A percentile compares a stretch with the other conserved stretches of the same genome.
phyloP scores from a whole-genome alignment of 2,113 vertebrate genomes.

The Daboia siamensis region DNA sequence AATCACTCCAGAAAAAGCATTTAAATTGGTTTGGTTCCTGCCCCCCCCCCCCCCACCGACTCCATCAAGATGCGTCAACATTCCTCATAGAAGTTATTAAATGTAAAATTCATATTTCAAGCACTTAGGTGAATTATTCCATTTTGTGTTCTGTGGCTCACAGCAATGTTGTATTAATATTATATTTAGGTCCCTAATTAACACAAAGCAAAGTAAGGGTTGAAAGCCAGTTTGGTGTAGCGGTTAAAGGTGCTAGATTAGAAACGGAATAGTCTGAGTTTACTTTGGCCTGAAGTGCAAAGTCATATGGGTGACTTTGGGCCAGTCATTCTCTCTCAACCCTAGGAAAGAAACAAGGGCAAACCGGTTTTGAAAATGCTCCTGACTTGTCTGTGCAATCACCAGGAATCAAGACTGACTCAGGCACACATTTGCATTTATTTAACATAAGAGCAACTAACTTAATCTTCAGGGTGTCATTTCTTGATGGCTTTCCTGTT shows the following conservation, averaged over 20 bases:
- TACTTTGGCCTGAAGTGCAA: not conserved
- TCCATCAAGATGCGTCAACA: not conserved
- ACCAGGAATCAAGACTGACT: not conserved
- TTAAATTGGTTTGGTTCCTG: not conserved
- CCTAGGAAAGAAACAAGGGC: not conserved
- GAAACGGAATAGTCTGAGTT: not conserved
- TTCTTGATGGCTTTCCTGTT: not conserved
- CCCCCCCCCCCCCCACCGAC: rapidly evolving
- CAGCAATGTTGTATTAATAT: not conserved
- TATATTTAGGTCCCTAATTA: not conserved
- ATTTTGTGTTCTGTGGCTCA: not conserved
- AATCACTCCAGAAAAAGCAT: not conserved
- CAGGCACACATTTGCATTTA: not conserved
- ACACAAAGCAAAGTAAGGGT: not conserved
- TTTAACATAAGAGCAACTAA: not conserved
- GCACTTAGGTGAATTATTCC: not conserved
- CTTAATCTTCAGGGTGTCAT: not conserved
- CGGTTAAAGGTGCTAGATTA: not conserved
- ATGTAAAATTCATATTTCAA: not conserved
- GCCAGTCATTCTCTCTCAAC: not conserved
- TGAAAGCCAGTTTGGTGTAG: not conserved
- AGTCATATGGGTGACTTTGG: not conserved
- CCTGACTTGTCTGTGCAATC: not conserved
- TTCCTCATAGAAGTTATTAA: not conserved
- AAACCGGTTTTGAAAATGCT: not conserved